phyloP scores from a whole-genome alignment of 1,140 invertebrate species.

The Littorina saxatilis region DNA sequence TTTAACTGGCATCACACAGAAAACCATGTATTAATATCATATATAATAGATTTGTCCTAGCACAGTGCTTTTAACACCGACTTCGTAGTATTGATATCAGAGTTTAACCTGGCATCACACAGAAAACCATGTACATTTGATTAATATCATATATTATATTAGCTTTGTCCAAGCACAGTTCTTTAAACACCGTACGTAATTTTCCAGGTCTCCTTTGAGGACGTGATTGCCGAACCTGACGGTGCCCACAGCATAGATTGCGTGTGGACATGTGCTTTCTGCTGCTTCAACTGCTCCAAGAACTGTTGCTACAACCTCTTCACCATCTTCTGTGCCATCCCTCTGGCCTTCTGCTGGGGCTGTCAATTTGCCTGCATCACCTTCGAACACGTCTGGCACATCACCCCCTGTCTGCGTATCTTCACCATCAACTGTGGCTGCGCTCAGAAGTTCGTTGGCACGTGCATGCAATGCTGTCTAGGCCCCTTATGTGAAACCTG shows the following conservation, averaged over 20 bases:
- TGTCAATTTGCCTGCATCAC: constrained; percentile 83
- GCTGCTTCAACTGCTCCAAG: constrained; percentile 83
- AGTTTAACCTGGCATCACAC: no score
- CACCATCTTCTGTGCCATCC: constrained; percentile 63
- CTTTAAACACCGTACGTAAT: no score
- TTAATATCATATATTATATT: no score
- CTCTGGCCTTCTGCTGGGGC: background rate
- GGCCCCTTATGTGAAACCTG: constrained; percentile 81
- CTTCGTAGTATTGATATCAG: no score
- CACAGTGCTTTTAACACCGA: no score
- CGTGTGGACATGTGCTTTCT: constrained; percentile 83
- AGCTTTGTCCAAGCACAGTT: no score
- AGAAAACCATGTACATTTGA: no score
- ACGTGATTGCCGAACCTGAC: constrained; percentile 86
- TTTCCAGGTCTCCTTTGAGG: constrained; percentile 80
- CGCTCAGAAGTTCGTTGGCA: constrained; percentile 78
- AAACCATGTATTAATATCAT: no score
- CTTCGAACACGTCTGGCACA: constrained; percentile 77
- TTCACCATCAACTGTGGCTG: constrained; percentile 80
- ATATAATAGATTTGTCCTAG: no score
- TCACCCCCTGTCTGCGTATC: constrained; percentile 68
- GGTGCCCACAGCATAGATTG: constrained; percentile 84
- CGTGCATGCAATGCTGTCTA: constrained; percentile 80
- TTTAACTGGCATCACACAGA: no score
- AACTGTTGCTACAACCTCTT: constrained; percentile 84